Percentiles rank a stretch among this genome's conserved stretches.
phyloP scores from a whole-genome alignment of 2,888 invertebrate genomes.

The Nebria brevicollis region DNA sequence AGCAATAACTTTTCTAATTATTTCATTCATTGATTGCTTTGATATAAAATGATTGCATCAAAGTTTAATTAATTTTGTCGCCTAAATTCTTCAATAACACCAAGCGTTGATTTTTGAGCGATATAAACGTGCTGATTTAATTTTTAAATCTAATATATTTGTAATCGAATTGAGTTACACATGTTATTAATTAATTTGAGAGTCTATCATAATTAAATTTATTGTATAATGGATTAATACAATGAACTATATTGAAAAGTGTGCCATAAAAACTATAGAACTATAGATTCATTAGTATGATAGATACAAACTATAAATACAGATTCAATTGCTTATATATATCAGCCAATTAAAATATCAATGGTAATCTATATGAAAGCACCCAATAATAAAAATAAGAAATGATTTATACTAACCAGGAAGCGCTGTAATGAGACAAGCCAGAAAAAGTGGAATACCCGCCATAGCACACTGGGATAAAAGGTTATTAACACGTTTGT shows the following conservation, averaged over 20 bases:
- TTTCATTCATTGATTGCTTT: neutral
- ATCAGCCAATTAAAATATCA: neutral
- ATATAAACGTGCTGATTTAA: too few relatives aligned
- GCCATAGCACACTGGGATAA: neutral
- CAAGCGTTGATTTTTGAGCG: too few relatives aligned
- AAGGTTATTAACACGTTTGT: neutral
- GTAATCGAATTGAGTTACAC: too few relatives aligned
- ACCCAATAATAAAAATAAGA: neutral
- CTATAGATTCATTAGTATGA: too few relatives aligned
- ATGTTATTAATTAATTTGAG: too few relatives aligned
- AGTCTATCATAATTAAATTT: too few relatives aligned
- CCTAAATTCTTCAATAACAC: too few relatives aligned
- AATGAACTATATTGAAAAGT: too few relatives aligned
- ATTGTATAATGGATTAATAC: too few relatives aligned
- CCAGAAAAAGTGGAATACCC: conserved; percentile 14
- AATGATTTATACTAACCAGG: conserved; percentile 26
- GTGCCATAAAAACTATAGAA: too few relatives aligned
- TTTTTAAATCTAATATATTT: too few relatives aligned
- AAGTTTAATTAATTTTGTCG: too few relatives aligned
- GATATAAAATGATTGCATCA: neutral
- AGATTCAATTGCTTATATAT: neutral
- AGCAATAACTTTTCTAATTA: neutral
- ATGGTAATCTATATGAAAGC: neutral
- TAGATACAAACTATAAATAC: neutral
- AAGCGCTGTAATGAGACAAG: conserved; percentile 36